Conservation (phyloP, 2,797 vertebrate species). For the Danionella dracula region DNA sequence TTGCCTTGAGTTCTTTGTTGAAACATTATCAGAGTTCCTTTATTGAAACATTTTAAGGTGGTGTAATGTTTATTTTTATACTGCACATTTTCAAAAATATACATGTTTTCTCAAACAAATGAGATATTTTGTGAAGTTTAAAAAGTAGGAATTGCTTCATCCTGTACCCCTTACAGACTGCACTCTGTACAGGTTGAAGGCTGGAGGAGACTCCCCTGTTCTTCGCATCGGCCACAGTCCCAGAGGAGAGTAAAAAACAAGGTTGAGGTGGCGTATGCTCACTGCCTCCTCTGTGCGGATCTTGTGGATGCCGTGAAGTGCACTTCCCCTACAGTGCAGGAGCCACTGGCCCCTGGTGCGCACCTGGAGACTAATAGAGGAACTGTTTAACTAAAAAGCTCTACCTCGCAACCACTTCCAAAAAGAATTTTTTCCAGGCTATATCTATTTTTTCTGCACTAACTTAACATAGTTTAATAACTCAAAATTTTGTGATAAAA, state of each 20-base stretch:
- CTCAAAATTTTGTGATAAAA: constrained; percentile 23
- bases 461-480: too few relatives aligned
- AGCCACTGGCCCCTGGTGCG: constrained; percentile 19
- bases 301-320: constrained; percentile 46
- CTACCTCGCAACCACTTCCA: too few relatives aligned
- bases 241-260: constrained; percentile 58
- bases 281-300: constrained; percentile 56
- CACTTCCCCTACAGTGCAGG: too few relatives aligned
- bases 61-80: too few relatives aligned
- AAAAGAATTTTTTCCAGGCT: too few relatives aligned
- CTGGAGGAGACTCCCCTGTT: constrained; percentile 66
- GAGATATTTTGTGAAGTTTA: too few relatives aligned
- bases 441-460: constrained; percentile 11
- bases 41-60: too few relatives aligned
- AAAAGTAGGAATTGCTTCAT: too few relatives aligned
- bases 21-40: too few relatives aligned
- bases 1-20: too few relatives aligned
- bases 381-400: not conserved
- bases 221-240: constrained; percentile 61
- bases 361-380: constrained; percentile 10
- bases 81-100: too few relatives aligned
- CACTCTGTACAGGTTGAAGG: constrained; percentile 67
- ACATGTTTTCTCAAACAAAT: too few relatives aligned
- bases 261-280: constrained; percentile 42
- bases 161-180: not conserved